Base-by-base conservation (phyloP, 1,140 invertebrate species). In the Orius laevigatus region DNA sequence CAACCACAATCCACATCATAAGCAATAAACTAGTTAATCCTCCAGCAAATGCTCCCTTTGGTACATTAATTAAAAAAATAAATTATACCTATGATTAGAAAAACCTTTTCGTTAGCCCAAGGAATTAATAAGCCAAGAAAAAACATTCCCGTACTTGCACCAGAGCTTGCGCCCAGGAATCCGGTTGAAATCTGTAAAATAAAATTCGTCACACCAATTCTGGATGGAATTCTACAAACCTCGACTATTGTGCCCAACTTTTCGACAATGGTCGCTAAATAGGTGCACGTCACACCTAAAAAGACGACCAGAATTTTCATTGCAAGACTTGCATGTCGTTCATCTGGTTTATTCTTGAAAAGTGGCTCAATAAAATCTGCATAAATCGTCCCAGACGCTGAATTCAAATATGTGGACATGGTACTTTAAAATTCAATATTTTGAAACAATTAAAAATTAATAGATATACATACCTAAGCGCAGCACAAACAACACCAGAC, bases 341-440 rank as follows among this genome's bases (percentile, higher is more conserved):
- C 70, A 1, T 60, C 57, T 12, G 69, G 57, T 18, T 65, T 58
- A 20, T 58, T 58, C 44, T 56, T 58, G 52, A 67, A 59, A 45
- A 55, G 61, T 1, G 59, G 58, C 51, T 67, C 65, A 0, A 79
- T 57, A 46, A 78, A 73, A 60, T 81, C 78, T 60, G 79, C 73
- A 56, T 77, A 70, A 12, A 73, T 70, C 10, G 78, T 75, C 11
- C 78, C 76, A 5, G 78, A 68, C 49, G 81, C 57, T 8, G 75
- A 73, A 57, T 80, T 81, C 32, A 80, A 57, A 5, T 70, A 68
- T 10, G 74, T 74, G 0, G 76, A 79, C 38, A 80, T 66, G 1
- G 79, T 77, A 58, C 76, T 79, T 58, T n/a, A n/a, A 25, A 25
- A 39, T 31, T n/a, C n/a, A n/a, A 25, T 25, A 25, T 25, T 25